Percentiles rank a stretch among this genome's conserved stretches.
These are phyloP conservation scores for Tachina lurida DNA, from an alignment of 2,888 invertebrate species.

Conservation along the genomic window DNA sequence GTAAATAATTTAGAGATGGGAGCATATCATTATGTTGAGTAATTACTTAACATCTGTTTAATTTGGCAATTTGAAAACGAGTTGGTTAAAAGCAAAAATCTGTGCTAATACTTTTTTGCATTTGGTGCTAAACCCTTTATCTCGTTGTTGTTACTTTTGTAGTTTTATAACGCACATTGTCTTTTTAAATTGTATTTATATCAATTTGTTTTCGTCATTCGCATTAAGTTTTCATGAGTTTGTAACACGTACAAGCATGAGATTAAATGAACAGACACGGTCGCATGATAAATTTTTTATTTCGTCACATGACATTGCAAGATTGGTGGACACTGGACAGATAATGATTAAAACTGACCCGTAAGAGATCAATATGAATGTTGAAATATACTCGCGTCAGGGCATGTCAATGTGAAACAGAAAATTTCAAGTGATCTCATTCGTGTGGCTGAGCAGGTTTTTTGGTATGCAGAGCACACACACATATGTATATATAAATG, in stretches of 20 bases:
- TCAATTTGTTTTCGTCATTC: neutral
- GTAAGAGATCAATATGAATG: slow-evolving; percentile 34
- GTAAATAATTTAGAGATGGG: no score
- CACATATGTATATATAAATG: neutral
- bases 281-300: slow-evolving; percentile 28
- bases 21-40: no score
- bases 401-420: neutral
- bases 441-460: neutral
- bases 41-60: no score
- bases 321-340: slow-evolving; percentile 7
- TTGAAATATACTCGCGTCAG: slow-evolving; percentile 5
- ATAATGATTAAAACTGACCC: slow-evolving; percentile 47
- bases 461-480: neutral
- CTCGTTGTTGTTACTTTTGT: no score
- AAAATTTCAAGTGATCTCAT: neutral
- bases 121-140: no score
- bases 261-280: slow-evolving; percentile 28
- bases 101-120: no score
- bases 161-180: neutral
- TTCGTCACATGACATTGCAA: slow-evolving; percentile 43
- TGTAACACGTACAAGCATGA: neutral
- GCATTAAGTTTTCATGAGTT: neutral
- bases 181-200: neutral
- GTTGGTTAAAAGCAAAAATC: no score
- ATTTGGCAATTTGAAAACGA: no score